Conservation (phyloP, 2,113 vertebrate genomes). For the Turdus rufiventris region DNA sequence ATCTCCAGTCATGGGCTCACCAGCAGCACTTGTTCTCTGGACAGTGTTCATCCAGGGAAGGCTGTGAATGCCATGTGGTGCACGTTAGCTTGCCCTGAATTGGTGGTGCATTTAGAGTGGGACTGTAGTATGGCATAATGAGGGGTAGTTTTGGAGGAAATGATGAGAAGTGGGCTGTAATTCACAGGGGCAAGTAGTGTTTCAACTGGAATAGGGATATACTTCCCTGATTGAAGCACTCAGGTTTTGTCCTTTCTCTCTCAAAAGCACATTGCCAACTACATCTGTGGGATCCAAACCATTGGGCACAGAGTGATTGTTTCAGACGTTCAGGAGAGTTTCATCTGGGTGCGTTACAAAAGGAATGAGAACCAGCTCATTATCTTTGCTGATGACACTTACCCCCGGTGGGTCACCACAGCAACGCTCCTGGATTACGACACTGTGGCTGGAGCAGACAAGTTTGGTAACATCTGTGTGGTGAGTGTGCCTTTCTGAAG, state of each 20-base stretch:
- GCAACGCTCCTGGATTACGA: slow-evolving; percentile 94
- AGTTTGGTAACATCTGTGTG: slow-evolving; percentile 98
- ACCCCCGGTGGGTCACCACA: slow-evolving; percentile 96
- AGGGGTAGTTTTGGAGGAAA: not conserved
- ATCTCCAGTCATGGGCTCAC: rapidly evolving
- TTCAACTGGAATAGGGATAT: not conserved
- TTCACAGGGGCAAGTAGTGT: not conserved
- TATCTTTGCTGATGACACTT: slow-evolving; percentile 96
- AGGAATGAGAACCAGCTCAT: slow-evolving; percentile 98
- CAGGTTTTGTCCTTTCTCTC: not conserved
- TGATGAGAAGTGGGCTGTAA: not conserved
- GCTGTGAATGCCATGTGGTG: rapidly evolving
- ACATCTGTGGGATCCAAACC: slow-evolving; percentile 92
- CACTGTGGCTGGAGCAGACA: slow-evolving; percentile 95
- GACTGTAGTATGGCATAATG: not conserved
- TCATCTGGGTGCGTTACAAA: slow-evolving; percentile 97
- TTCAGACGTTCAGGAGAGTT: slow-evolving; percentile 94
- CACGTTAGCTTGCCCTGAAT: not conserved
- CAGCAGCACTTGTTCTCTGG: not conserved
- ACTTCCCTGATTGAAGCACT: not conserved
- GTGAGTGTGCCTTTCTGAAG: slow-evolving; percentile 60
- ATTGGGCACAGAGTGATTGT: slow-evolving; percentile 94
- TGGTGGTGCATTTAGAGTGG: not conserved
- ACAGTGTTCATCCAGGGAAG: rapidly evolving
- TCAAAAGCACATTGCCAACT: slow-evolving; percentile 90